Conservation (phyloP, 2,888 invertebrate genomes). For the Colletes collaris region DNA sequence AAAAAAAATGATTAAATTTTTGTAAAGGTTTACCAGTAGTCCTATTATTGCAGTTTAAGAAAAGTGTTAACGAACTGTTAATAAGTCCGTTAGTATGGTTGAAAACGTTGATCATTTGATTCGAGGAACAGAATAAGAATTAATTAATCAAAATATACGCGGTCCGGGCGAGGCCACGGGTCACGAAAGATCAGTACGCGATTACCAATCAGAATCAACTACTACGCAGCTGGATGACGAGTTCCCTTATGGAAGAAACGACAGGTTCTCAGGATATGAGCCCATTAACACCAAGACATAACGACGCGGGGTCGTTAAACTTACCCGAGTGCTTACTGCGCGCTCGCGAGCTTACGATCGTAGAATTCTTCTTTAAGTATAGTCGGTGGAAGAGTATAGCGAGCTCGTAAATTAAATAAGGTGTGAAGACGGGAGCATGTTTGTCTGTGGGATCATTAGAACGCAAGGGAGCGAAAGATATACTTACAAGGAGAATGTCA, state of each 20-base stretch:
- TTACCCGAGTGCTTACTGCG: constrained; percentile 8
- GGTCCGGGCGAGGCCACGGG: constrained; percentile 7
- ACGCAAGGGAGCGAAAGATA: not conserved
- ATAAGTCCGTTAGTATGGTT: too few species aligned
- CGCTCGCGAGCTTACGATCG: constrained; percentile 42
- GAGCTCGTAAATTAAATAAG: not conserved
- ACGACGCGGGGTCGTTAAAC: constrained; percentile 54
- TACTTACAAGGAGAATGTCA: too few species aligned
- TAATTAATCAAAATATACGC: constrained; percentile 51
- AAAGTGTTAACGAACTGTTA: too few species aligned
- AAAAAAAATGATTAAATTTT: too few species aligned
- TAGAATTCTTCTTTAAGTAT: constrained; percentile 8
- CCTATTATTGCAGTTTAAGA: too few species aligned
- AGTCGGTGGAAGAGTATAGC: not conserved
- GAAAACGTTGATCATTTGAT: constrained; percentile 32
- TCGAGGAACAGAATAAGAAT: constrained; percentile 28
- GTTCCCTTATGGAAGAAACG: constrained; percentile 39
- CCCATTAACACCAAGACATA: constrained; percentile 51
- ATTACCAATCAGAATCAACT: constrained; percentile 44
- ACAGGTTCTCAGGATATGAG: constrained; percentile 38
- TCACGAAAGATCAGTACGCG: constrained; percentile 46
- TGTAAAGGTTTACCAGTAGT: too few species aligned
- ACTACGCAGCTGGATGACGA: constrained; percentile 45
- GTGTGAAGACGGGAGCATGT: not conserved
- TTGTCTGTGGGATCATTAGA: not conserved